phyloP scores from a whole-genome alignment of 2,888 invertebrate genomes.

The Tenthredo scrophulariae region DNA sequence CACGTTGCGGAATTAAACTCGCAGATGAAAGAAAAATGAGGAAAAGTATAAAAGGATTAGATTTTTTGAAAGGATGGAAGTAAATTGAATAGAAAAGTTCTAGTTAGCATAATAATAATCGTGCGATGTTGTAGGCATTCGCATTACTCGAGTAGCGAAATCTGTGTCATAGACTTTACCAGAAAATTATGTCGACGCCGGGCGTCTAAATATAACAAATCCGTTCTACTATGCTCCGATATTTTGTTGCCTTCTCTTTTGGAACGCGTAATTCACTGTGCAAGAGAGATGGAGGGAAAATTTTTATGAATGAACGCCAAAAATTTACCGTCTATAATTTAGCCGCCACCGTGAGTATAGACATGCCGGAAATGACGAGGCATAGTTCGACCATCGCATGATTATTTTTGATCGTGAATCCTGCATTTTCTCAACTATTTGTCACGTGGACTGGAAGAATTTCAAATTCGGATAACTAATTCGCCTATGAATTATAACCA shows the following conservation, averaged over 20 bases:
- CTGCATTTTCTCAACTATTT: background rate
- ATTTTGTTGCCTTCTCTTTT: slow-evolving; percentile 1
- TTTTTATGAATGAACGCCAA: slow-evolving; percentile 4
- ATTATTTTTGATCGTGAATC: background rate
- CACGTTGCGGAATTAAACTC: background rate
- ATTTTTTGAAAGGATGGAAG: background rate
- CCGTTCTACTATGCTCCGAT: slow-evolving; percentile 54
- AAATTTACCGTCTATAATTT: background rate
- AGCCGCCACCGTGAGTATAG: no score
- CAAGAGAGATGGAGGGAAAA: background rate
- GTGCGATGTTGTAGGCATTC: background rate
- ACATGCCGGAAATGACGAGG: background rate
- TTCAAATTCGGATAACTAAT: background rate
- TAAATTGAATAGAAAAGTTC: background rate
- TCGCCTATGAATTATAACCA: background rate
- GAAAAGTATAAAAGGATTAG: background rate
- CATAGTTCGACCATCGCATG: background rate
- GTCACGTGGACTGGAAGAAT: background rate
- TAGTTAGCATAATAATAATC: background rate
- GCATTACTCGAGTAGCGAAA: background rate
- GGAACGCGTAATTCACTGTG: no score
- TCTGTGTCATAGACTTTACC: slow-evolving; percentile 13
- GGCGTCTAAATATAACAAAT: slow-evolving; percentile 69
- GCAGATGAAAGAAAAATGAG: background rate
- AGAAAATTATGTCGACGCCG: slow-evolving; percentile 61